These are phyloP conservation scores for Cnemophilus loriae DNA, from an alignment of 2,113 vertebrate species.

Conservation along the genomic window DNA sequence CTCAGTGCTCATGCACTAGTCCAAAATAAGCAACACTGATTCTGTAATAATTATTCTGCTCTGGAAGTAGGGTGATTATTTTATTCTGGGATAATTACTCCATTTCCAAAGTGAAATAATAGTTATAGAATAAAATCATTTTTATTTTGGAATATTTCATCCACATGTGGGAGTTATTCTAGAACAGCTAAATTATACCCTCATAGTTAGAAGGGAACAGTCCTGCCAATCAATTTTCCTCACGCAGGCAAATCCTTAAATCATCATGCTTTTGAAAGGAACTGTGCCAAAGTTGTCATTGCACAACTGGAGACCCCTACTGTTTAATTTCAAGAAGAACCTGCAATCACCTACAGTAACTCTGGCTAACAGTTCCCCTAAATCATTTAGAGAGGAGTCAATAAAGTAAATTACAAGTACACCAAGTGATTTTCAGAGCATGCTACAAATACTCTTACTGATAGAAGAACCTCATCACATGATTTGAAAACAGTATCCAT, in stretches of 20 bases:
- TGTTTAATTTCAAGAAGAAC: background rate
- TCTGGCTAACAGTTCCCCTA: background rate
- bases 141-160: constrained; percentile 61
- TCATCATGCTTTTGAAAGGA: background rate
- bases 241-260: background rate
- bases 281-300: background rate
- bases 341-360: background rate
- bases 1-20: background rate
- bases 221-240: constrained; percentile 56
- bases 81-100: constrained; percentile 64
- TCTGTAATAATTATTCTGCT: constrained; percentile 35
- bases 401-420: background rate
- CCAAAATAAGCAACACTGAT: constrained; percentile 44
- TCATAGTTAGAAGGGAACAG: constrained; percentile 32
- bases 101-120: constrained; percentile 54
- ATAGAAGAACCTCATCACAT: background rate
- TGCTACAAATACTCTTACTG: background rate
- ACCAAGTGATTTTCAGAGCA: background rate
- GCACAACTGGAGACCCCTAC: background rate
- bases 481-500: background rate
- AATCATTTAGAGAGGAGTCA: background rate
- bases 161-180: constrained; percentile 58
- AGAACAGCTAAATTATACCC: constrained; percentile 62
- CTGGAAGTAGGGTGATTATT: constrained; percentile 36
- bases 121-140: constrained; percentile 56